Evolutionary conservation across 2,888 invertebrate genomes (phyloP).

Genomic region (Macrosoma leucophasiata): DNA sequence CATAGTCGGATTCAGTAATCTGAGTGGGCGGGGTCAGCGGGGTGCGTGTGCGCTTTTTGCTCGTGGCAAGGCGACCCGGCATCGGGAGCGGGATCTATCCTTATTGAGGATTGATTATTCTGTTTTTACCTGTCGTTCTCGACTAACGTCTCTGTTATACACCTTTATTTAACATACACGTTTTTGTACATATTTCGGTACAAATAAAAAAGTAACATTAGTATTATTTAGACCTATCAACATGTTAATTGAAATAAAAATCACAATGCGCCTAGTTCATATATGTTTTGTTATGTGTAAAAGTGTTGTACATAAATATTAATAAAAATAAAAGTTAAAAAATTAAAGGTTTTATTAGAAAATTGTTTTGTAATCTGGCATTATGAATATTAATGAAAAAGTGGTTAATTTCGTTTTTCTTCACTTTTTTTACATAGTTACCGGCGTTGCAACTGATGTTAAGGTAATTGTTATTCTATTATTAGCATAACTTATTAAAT

Average conservation of each 20-base stretch:
- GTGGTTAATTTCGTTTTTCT: conserved; percentile 53
- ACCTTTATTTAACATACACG: conserved; percentile 38
- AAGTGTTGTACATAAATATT: conserved; percentile 42
- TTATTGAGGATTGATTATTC: conserved; percentile 67
- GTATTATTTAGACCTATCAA: too few relatives aligned
- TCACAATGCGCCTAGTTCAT: too few relatives aligned
- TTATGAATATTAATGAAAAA: conserved; percentile 58
- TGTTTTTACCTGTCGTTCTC: conserved; percentile 55
- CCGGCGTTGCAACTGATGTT: conserved; percentile 47
- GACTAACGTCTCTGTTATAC: conserved; percentile 48
- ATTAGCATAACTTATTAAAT: background rate
- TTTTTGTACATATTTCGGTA: too few relatives aligned
- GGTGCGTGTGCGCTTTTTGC: conserved; percentile 42
- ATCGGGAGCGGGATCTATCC: conserved; percentile 50
- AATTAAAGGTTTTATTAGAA: conserved; percentile 24
- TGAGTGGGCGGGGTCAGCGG: conserved; percentile 51
- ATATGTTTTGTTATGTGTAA: conserved; percentile 51
- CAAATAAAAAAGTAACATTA: too few relatives aligned
- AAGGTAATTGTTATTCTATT: conserved; percentile 47
- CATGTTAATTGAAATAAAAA: too few relatives aligned
- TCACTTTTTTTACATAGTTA: conserved; percentile 48
- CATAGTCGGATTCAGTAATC: too few relatives aligned
- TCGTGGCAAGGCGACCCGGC: conserved; percentile 42
- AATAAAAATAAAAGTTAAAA: conserved; percentile 26
- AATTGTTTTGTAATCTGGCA: conserved; percentile 30